phyloP scores from a whole-genome alignment of 2,888 invertebrate genomes.

The Clivina fossor region DNA sequence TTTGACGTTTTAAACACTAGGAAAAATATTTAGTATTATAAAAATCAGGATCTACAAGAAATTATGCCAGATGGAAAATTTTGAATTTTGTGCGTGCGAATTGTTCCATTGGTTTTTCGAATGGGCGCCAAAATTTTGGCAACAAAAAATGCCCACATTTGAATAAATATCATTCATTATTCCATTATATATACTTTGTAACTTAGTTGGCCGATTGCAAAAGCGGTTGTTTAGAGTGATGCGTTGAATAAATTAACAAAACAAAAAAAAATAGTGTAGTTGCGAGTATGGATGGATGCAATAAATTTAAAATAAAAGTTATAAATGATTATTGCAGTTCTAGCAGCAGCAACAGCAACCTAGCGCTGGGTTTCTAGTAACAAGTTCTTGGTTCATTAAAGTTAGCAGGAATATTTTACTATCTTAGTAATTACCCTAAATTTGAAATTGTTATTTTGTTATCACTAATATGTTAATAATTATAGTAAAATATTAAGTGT shows the following conservation, averaged over 20 bases:
- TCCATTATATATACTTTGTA: slow-evolving; percentile 16
- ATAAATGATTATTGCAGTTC: slow-evolving; percentile 25
- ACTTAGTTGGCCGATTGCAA: slow-evolving; percentile 19
- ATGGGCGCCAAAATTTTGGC: slow-evolving; percentile 15
- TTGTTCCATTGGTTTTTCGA: slow-evolving; percentile 19
- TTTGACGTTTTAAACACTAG: too few species aligned
- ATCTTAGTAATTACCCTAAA: too few species aligned
- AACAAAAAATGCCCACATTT: background rate
- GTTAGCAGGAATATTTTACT: slow-evolving; percentile 12
- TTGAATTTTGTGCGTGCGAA: slow-evolving; percentile 7
- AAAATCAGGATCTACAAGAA: background rate
- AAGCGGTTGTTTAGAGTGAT: slow-evolving; percentile 31
- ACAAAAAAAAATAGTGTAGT: slow-evolving; percentile 28
- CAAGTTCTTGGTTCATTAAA: slow-evolving; percentile 20
- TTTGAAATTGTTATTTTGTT: too few species aligned
- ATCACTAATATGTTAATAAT: too few species aligned
- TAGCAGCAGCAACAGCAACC: slow-evolving; percentile 27
- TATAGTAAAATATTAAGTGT: too few species aligned
- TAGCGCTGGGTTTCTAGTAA: slow-evolving; percentile 31
- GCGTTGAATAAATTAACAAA: too few species aligned
- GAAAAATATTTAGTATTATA: too few species aligned
- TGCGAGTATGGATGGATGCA: slow-evolving; percentile 31
- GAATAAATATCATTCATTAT: slow-evolving; percentile 24
- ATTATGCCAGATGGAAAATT: slow-evolving; percentile 15
- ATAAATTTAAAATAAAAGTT: slow-evolving; percentile 27